Conservation (phyloP, 2,797 vertebrate species). For the Morus bassanus region DNA sequence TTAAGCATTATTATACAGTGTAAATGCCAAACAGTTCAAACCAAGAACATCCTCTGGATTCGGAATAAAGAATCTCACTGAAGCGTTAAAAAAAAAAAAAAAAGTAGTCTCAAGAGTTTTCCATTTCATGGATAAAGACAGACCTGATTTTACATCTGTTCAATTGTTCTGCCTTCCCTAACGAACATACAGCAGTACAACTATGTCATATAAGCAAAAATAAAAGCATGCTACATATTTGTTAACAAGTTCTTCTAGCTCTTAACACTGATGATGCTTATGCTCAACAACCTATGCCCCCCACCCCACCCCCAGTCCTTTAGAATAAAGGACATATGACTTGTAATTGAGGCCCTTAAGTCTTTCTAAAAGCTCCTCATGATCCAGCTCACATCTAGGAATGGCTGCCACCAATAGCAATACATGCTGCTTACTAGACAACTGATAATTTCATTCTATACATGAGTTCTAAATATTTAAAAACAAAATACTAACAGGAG, state of each 20-base stretch:
- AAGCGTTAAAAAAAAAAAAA: background rate
- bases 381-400: background rate
- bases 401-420: background rate
- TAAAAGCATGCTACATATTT: background rate
- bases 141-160: background rate
- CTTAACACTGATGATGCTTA: background rate
- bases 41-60: background rate
- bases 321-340: background rate
- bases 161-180: background rate
- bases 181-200: background rate
- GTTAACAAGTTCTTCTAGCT: background rate
- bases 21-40: background rate
- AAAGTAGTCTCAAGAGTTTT: background rate
- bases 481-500: background rate
- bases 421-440: background rate
- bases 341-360: background rate
- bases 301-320: background rate
- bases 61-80: background rate
- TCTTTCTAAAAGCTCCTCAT: background rate
- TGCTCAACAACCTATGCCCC: background rate
- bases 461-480: background rate
- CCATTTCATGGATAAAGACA: background rate
- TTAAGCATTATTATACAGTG: background rate
- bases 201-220: background rate
- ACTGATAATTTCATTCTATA: background rate